A percentile compares a stretch with the other conserved stretches of the same genome.
Evolutionary conservation across 2,797 vertebrate species (phyloP).

Genomic region (Petrocephalus schoutedeni): DNA sequence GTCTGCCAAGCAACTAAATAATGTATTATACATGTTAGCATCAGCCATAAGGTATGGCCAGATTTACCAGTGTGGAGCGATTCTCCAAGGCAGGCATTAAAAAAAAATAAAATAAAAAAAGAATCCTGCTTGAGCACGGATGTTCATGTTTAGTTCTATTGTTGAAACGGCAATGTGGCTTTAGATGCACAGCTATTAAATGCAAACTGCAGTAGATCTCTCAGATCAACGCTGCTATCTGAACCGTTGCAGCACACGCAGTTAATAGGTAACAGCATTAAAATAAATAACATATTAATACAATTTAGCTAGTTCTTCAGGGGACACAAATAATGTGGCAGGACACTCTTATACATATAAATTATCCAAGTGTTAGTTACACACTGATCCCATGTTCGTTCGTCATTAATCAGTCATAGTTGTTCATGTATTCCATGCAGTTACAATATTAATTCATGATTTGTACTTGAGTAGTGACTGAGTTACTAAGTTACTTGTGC

Average conservation of each 20-base stretch:
- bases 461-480: neutral
- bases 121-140: neutral
- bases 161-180: neutral
- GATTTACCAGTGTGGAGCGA: neutral
- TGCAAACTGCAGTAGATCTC: neutral
- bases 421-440: neutral
- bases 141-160: neutral
- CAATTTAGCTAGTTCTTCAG: neutral
- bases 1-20: conserved; percentile 5
- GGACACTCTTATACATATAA: neutral
- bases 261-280: neutral
- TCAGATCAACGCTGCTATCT: neutral
- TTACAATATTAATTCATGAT: neutral
- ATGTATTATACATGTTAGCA: conserved; percentile 2
- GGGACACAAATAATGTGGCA: neutral
- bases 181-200: neutral
- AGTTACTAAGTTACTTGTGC: neutral
- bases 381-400: neutral
- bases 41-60: neutral
- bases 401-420: neutral
- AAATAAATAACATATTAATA: neutral
- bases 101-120: neutral
- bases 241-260: neutral
- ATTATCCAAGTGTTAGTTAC: neutral
- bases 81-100: neutral